These are phyloP conservation scores for Darevskia nairensis DNA, from an alignment of 2,797 vertebrate genomes.

Conservation along the genomic window DNA sequence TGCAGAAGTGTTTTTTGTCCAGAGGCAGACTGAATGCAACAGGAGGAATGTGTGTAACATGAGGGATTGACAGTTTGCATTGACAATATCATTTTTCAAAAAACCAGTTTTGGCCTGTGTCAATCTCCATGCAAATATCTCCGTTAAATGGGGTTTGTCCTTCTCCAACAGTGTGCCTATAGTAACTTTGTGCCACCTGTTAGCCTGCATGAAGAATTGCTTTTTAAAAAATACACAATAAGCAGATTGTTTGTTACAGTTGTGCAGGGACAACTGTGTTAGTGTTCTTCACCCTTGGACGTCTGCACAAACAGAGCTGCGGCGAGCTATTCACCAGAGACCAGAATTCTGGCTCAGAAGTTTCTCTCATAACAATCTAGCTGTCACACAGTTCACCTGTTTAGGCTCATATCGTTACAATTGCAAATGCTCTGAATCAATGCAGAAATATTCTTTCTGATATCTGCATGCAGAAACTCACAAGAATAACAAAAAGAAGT, in stretches of 20 bases:
- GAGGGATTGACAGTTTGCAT: conserved; percentile 1
- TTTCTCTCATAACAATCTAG: conserved; percentile 50
- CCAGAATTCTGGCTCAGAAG: conserved; percentile 47
- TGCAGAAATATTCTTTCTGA: conserved; percentile 48
- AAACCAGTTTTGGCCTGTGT: conserved; percentile 56
- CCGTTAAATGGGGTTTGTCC: conserved; percentile 63
- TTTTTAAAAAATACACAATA: conserved; percentile 70
- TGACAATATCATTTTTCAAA: conserved; percentile 54
- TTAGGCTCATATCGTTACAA: conserved; percentile 38
- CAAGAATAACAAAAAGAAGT: neutral
- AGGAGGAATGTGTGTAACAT: conserved; percentile 52
- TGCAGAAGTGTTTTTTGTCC: conserved; percentile 22
- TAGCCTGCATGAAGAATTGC: conserved; percentile 67
- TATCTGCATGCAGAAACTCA: conserved; percentile 43
- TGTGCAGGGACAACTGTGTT: conserved; percentile 76
- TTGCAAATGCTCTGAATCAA: conserved; percentile 57
- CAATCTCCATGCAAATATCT: conserved; percentile 62
- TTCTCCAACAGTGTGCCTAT: conserved; percentile 54
- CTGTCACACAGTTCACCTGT: conserved; percentile 64
- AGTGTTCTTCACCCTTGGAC: conserved; percentile 68
- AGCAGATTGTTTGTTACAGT: conserved; percentile 75
- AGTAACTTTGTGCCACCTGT: conserved; percentile 72
- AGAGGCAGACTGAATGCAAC: conserved; percentile 61
- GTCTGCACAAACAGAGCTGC: conserved; percentile 65
- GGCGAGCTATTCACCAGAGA: conserved; percentile 63